Percentiles rank a stretch among this genome's conserved stretches.
Evolutionary conservation across 2,113 vertebrate genomes (phyloP).

Genomic region (Odobenus rosmarus): DNA sequence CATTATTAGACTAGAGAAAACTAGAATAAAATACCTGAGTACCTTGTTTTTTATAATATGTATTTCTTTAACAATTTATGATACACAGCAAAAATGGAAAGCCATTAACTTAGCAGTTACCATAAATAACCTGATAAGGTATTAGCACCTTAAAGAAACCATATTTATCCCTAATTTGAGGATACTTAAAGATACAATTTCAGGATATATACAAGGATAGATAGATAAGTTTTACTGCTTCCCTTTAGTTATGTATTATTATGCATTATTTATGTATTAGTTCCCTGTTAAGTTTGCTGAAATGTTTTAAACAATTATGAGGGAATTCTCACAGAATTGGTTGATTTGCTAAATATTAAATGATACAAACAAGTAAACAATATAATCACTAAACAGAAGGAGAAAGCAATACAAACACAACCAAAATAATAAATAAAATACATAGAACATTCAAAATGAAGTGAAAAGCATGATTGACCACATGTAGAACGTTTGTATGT

Average conservation of each 20-base stretch:
- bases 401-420: not conserved
- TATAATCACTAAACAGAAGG: not conserved
- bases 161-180: not conserved
- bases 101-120: not conserved
- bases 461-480: not conserved
- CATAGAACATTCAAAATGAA: not conserved
- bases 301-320: not conserved
- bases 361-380: not conserved
- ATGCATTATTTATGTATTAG: slow-evolving; percentile 54
- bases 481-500: not conserved
- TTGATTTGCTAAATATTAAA: slow-evolving; percentile 1
- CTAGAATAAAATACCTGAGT: not conserved
- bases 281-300: not conserved
- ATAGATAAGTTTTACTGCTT: not conserved
- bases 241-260: slow-evolving; percentile 55
- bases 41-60: not conserved
- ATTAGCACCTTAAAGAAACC: not conserved
- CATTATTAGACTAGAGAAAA: not conserved
- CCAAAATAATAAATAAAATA: not conserved
- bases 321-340: not conserved
- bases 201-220: not conserved
- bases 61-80: not conserved
- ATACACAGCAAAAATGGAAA: not conserved
- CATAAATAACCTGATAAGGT: slow-evolving; percentile 33
- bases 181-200: not conserved